Evolutionary conservation across 2,888 invertebrate genomes (phyloP).

Genomic region (Arctia plantaginis): DNA sequence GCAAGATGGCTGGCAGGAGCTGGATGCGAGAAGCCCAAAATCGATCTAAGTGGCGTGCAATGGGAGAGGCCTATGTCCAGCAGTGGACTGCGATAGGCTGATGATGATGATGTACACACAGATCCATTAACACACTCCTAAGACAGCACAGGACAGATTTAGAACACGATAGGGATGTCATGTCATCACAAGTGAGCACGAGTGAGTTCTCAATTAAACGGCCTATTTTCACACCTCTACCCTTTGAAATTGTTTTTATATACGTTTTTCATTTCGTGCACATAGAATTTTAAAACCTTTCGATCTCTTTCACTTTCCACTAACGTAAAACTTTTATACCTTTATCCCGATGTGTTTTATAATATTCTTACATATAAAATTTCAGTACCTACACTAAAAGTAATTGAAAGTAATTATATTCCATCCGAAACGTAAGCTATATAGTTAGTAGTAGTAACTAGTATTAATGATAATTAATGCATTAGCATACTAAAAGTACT

Average conservation of each 20-base stretch:
- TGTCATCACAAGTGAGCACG: constrained; percentile 76
- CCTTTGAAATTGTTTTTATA: constrained; percentile 74
- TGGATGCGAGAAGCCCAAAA: too few species aligned
- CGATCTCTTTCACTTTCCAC: constrained; percentile 50
- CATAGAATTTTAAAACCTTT: constrained; percentile 52
- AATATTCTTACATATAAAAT: not conserved
- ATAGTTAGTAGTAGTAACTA: not conserved
- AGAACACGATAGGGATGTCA: constrained; percentile 78
- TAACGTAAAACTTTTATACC: constrained; percentile 53
- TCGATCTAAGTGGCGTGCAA: too few species aligned
- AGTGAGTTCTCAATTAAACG: constrained; percentile 71
- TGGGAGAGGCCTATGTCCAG: too few species aligned
- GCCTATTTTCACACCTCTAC: constrained; percentile 78
- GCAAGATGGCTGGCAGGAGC: too few species aligned
- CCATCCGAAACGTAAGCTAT: not conserved
- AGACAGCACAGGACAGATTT: constrained; percentile 72
- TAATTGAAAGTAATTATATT: not conserved
- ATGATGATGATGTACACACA: too few species aligned
- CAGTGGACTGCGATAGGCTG: too few species aligned
- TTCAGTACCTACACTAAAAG: not conserved
- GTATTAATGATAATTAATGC: not conserved
- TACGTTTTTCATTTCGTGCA: constrained; percentile 58
- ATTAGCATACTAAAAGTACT: too few species aligned
- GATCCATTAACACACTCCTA: constrained; percentile 50
- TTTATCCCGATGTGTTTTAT: constrained; percentile 29